These are phyloP conservation scores for Grammomys dolichurus DNA, from an alignment of 2,113 vertebrate species.

Conservation along the genomic window DNA sequence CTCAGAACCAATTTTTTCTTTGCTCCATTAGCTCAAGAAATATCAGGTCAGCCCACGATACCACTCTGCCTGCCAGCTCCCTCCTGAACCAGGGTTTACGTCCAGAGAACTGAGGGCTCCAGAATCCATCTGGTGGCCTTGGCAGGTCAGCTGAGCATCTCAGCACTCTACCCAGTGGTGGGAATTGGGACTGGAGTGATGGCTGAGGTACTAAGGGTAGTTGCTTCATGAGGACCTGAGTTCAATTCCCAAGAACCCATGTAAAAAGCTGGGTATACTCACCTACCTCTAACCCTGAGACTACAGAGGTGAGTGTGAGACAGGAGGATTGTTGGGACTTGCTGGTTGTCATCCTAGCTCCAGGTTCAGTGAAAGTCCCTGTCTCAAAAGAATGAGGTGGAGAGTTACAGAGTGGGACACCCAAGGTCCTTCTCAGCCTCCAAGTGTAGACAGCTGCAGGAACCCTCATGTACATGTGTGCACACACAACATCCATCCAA, in stretches of 20 bases:
- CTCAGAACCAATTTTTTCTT: not conserved
- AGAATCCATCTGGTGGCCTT: accelerated
- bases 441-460: not conserved
- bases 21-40: not conserved
- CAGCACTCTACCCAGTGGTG: accelerated
- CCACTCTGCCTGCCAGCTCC: not conserved
- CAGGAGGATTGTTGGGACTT: not conserved
- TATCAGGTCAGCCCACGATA: not conserved
- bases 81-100: accelerated
- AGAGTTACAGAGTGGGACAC: not conserved
- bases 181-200: not conserved
- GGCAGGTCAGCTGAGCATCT: not conserved
- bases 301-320: not conserved
- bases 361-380: not conserved
- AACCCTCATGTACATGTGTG: no score
- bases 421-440: not conserved
- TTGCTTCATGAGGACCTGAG: not conserved
- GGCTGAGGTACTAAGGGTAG: not conserved
- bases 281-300: no score
- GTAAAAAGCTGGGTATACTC: not conserved
- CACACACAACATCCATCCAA: not conserved
- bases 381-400: not conserved
- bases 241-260: not conserved
- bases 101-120: not conserved
- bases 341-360: not conserved